Conservation (phyloP, 2,888 invertebrate species). For the Diarsia mendica region DNA sequence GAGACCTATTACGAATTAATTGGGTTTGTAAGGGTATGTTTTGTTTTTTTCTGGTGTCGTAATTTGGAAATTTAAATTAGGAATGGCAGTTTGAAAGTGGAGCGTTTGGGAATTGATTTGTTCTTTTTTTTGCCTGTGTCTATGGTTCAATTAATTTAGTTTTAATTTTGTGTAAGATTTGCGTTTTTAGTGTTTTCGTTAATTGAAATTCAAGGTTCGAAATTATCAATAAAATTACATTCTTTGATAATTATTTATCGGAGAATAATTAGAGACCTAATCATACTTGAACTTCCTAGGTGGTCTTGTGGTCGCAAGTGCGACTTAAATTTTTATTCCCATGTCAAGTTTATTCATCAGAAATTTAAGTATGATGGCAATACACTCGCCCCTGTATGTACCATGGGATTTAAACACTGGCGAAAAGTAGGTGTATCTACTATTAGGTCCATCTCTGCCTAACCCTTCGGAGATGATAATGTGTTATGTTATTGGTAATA, state of each 20-base stretch:
- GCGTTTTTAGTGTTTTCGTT: not conserved
- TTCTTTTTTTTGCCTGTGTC: conserved; percentile 15
- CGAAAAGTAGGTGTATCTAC: too few species aligned
- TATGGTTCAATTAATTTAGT: conserved; percentile 33
- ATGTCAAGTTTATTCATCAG: too few species aligned
- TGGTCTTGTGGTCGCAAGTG: too few species aligned
- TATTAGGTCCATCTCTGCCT: too few species aligned
- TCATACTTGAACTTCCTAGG: too few species aligned
- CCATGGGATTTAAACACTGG: too few species aligned
- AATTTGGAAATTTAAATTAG: conserved; percentile 62
- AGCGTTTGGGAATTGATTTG: conserved; percentile 42
- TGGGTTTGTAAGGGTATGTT: conserved; percentile 72
- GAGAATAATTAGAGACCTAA: too few species aligned
- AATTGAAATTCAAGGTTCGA: conserved; percentile 10
- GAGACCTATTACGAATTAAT: conserved; percentile 82
- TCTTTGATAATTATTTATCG: not conserved
- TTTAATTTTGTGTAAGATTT: conserved; percentile 26
- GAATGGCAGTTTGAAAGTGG: conserved; percentile 50
- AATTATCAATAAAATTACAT: not conserved
- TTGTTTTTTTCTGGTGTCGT: conserved; percentile 51
- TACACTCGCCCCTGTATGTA: too few species aligned
- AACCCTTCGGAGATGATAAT: too few species aligned
- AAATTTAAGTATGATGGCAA: too few species aligned
- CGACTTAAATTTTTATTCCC: too few species aligned
- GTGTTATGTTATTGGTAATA: not conserved